Conservation (phyloP, 2,113 vertebrate genomes). For the Panthera tigris region DNA sequence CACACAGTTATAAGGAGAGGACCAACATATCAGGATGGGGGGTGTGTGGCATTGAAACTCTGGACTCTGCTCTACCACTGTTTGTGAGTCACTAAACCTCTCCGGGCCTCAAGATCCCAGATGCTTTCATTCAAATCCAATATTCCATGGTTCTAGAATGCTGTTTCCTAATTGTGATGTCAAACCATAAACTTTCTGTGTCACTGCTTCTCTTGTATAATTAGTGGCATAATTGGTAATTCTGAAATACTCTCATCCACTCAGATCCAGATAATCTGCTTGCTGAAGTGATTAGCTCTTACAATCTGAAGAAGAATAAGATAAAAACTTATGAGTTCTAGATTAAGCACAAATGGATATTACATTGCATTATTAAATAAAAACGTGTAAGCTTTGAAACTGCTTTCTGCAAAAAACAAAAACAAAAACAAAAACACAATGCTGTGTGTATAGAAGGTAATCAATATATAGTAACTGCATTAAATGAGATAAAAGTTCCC, state of each 20-base stretch:
- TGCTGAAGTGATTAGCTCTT: not conserved
- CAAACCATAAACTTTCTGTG: not conserved
- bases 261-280: not conserved
- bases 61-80: not conserved
- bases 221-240: not conserved
- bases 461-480: not conserved
- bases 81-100: not conserved
- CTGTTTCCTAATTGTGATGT: conserved; percentile 54
- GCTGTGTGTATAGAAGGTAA: not conserved
- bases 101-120: not conserved
- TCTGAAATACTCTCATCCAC: not conserved
- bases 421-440: not conserved
- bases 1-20: not conserved
- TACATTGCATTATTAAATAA: not conserved
- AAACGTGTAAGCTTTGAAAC: not conserved
- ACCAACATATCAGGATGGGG: not conserved
- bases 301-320: not conserved
- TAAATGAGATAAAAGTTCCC: not conserved
- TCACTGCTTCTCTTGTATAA: not conserved
- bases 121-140: not conserved
- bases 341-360: not conserved
- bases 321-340: not conserved
- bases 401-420: not conserved
- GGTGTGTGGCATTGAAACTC: too few species aligned
- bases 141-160: not conserved